phyloP scores from a whole-genome alignment of 2,888 invertebrate genomes.

The Lycocerus yunnanus region DNA sequence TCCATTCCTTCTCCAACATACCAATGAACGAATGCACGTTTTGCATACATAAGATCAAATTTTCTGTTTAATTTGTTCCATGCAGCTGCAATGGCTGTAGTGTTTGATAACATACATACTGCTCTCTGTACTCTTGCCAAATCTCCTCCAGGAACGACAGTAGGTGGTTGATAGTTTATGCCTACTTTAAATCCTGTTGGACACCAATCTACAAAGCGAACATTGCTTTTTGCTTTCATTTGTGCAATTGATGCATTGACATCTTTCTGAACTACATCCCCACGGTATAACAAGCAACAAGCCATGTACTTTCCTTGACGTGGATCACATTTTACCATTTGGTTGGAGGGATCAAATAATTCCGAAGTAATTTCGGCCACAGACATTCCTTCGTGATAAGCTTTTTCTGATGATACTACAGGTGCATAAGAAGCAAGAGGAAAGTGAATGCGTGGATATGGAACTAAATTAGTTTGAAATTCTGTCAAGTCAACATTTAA shows the following conservation, averaged over 20 bases:
- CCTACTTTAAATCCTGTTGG: conserved; percentile 88
- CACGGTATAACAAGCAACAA: conserved; percentile 83
- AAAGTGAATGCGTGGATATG: conserved; percentile 92
- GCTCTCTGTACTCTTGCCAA: conserved; percentile 83
- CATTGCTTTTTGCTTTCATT: conserved; percentile 75
- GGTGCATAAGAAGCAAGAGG: conserved; percentile 77
- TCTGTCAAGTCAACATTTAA: conserved; percentile 89
- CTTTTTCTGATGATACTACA: conserved; percentile 73
- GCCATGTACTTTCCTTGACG: conserved; percentile 88
- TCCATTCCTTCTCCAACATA: conserved; percentile 78
- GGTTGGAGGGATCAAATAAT: conserved; percentile 87
- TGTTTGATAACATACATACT: conserved; percentile 89
- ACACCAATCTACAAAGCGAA: conserved; percentile 94
- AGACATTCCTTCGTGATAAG: conserved; percentile 75
- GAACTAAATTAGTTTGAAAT: conserved; percentile 90
- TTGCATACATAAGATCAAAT: conserved; percentile 93
- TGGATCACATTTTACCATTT: conserved; percentile 90
- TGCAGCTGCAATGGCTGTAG: conserved; percentile 87
- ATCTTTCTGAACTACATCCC: conserved; percentile 89
- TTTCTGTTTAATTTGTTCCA: conserved; percentile 91
- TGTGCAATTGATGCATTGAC: conserved; percentile 83
- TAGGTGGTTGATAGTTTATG: conserved; percentile 71
- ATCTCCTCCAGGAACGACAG: conserved; percentile 76
- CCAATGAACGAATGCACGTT: conserved; percentile 96
- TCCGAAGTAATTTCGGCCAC: conserved; percentile 84